phyloP scores from a whole-genome alignment of 1,140 invertebrate species.

The Luehdorfia chinensis region DNA sequence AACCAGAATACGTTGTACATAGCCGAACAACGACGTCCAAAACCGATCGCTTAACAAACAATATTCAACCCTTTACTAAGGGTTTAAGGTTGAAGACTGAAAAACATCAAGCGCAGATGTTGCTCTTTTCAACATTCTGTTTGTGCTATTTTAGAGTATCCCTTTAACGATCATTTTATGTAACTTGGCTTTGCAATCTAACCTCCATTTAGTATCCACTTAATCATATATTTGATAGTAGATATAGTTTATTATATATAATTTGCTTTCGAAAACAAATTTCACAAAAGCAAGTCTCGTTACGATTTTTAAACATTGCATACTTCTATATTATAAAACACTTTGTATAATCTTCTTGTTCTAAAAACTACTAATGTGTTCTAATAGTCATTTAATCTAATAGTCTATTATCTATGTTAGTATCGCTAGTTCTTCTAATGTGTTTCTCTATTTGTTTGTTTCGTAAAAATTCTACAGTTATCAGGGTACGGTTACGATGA shows the following conservation, averaged over 20 bases:
- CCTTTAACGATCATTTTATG: conserved; percentile 47
- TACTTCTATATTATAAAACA: too few relatives aligned
- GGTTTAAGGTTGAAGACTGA: conserved; percentile 37
- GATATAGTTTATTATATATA: too few relatives aligned
- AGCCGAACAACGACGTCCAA: conserved; percentile 48
- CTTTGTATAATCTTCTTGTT: not conserved
- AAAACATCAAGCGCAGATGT: conserved; percentile 23
- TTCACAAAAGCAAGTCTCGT: too few relatives aligned
- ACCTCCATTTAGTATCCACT: conserved; percentile 19
- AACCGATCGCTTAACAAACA: conserved; percentile 19
- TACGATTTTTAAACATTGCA: too few relatives aligned
- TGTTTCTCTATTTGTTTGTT: conserved; percentile 1
- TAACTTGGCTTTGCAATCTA: conserved; percentile 34
- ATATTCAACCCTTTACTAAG: conserved; percentile 40
- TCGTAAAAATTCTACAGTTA: conserved; percentile 8
- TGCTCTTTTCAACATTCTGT: conserved; percentile 43
- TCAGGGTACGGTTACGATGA: conserved; percentile 10
- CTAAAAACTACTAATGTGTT: not conserved
- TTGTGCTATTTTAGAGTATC: conserved; percentile 64
- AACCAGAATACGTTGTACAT: conserved; percentile 62
- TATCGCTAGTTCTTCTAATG: conserved; percentile 4
- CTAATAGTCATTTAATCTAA: not conserved
- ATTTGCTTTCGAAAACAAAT: too few relatives aligned
- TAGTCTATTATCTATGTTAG: not conserved
- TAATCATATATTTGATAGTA: not conserved